Percentiles rank a stretch among this genome's conserved stretches.
Evolutionary conservation across 2,888 invertebrate genomes (phyloP).

Genomic region (Dolichomitus sp.): DNA sequence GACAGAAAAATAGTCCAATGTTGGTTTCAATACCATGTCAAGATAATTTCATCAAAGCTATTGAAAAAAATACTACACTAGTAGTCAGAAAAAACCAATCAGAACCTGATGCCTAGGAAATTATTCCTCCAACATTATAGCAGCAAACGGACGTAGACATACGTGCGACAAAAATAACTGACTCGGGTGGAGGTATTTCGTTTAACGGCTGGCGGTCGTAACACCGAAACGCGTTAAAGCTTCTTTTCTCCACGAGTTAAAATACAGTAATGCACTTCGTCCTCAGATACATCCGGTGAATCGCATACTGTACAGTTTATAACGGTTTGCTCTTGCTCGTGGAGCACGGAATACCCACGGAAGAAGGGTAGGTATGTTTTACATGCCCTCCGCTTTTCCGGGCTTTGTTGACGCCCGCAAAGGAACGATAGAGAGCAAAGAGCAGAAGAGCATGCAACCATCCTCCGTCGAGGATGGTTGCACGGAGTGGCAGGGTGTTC

Average conservation of each 20-base stretch:
- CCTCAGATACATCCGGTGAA: not conserved
- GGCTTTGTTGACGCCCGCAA: constrained; percentile 53
- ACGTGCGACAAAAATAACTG: not conserved
- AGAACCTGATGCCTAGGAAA: too few relatives aligned
- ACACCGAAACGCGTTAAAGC: constrained; percentile 34
- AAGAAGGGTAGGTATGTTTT: constrained; percentile 60
- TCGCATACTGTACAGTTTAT: not conserved
- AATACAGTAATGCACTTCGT: constrained; percentile 15
- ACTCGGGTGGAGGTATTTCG: constrained; percentile 32
- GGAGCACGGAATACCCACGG: constrained; percentile 19
- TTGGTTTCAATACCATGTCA: too few relatives aligned
- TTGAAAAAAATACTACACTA: too few relatives aligned
- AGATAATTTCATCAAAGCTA: too few relatives aligned
- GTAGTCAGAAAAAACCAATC: too few relatives aligned
- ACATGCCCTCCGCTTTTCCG: constrained; percentile 60
- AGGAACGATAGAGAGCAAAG: constrained; percentile 35
- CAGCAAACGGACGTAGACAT: not conserved
- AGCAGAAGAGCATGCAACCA: constrained; percentile 54
- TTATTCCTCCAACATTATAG: not conserved
- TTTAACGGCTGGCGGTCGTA: constrained; percentile 48
- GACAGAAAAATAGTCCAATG: too few relatives aligned
- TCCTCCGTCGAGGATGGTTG: constrained; percentile 53
- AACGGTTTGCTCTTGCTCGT: constrained; percentile 16
- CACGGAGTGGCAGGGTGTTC: constrained; percentile 62
- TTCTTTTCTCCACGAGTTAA: constrained; percentile 25